These are phyloP conservation scores for Aphelocoma californica DNA, from an alignment of 2,797 vertebrate genomes.

Conservation along the genomic window DNA sequence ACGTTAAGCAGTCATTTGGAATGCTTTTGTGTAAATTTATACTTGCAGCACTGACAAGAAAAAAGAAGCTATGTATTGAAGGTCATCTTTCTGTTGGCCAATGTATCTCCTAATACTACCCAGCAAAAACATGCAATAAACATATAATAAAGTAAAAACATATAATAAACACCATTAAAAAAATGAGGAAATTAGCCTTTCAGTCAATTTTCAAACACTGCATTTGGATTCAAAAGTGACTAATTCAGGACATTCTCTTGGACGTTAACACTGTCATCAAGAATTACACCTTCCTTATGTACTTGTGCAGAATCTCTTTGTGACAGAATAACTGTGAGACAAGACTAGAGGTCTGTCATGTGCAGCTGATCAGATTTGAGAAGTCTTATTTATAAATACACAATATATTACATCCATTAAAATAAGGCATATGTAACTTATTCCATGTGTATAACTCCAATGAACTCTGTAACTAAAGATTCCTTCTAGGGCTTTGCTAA, in stretches of 20 bases:
- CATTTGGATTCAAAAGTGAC: background rate
- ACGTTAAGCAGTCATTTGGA: background rate
- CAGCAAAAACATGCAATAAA: background rate
- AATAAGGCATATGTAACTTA: background rate
- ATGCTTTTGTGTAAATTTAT: background rate
- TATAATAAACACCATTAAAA: background rate
- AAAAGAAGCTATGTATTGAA: background rate
- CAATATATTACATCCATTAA: background rate
- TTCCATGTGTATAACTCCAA: background rate
- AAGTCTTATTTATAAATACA: background rate
- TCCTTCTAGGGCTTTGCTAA: background rate
- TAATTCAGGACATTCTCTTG: background rate
- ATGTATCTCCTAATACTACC: fast-evolving
- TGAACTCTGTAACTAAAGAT: background rate
- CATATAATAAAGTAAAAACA: background rate
- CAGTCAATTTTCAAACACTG: background rate
- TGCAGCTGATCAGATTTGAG: background rate
- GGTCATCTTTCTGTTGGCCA: background rate
- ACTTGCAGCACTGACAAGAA: background rate
- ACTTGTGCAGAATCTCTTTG: background rate
- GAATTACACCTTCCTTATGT: background rate
- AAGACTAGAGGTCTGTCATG: background rate
- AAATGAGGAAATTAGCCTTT: background rate
- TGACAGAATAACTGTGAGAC: background rate
- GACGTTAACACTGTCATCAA: background rate